Evolutionary conservation across 2,797 vertebrate species (phyloP).

Genomic region (Emydoidea blandingii): DNA sequence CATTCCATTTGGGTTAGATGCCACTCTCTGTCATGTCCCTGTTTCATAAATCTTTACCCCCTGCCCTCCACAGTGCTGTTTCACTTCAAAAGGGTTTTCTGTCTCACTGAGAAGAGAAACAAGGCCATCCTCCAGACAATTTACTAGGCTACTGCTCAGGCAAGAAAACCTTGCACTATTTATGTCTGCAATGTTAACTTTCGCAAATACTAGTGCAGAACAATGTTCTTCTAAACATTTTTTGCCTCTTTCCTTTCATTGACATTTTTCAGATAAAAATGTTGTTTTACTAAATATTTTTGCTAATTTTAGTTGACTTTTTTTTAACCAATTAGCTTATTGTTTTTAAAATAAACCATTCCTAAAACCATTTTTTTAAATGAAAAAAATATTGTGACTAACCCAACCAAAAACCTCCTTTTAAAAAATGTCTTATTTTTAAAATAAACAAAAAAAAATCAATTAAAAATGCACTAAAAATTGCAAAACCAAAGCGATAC

Average conservation of each 20-base stretch:
- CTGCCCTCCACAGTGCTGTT: conserved; percentile 34
- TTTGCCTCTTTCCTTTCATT: neutral
- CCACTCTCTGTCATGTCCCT: conserved; percentile 51
- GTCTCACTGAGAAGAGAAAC: conserved; percentile 32
- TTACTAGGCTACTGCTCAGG: conserved; percentile 1
- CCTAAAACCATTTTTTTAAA: neutral
- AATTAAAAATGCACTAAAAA: neutral
- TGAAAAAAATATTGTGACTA: neutral
- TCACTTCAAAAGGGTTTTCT: conserved; percentile 47
- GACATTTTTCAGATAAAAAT: neutral
- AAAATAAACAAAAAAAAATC: neutral
- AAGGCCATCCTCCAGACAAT: conserved; percentile 46
- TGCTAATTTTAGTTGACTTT: neutral
- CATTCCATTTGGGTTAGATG: conserved; percentile 66
- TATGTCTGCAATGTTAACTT: neutral
- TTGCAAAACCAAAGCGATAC: neutral
- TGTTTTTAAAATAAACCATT: neutral
- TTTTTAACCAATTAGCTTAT: neutral
- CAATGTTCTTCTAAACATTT: neutral
- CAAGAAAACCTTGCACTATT: neutral
- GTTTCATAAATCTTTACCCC: conserved; percentile 53
- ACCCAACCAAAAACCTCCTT: neutral
- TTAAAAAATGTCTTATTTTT: neutral
- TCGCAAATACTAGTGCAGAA: neutral
- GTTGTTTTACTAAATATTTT: neutral